Percentiles rank a stretch among this genome's conserved stretches.
Evolutionary conservation across 2,113 vertebrate genomes (phyloP).

Genomic region (Gavia stellata): DNA sequence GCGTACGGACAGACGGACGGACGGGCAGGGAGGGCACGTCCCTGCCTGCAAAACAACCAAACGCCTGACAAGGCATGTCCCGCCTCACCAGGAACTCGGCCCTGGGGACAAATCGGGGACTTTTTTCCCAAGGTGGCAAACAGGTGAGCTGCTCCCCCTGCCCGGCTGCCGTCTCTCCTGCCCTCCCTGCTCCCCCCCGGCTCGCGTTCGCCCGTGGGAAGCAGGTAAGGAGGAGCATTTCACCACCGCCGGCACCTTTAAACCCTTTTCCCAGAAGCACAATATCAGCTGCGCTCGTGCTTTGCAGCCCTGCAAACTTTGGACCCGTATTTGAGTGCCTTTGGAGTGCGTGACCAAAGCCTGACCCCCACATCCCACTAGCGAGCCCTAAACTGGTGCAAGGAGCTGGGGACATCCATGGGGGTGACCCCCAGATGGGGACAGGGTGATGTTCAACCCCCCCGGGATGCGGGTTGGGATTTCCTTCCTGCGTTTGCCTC

Average conservation of each 20-base stretch:
- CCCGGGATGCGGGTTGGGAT: neutral
- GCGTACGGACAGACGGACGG: fast-evolving
- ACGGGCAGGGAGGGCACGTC: neutral
- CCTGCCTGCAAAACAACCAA: neutral
- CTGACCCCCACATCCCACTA: fast-evolving
- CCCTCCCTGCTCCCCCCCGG: neutral
- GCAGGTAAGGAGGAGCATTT: neutral
- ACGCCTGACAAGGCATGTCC: fast-evolving
- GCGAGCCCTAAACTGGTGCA: fast-evolving
- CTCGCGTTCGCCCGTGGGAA: fast-evolving
- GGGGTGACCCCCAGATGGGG: neutral
- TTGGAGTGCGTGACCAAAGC: neutral
- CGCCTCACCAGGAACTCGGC: fast-evolving
- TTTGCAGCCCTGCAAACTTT: neutral
- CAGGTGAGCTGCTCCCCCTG: neutral
- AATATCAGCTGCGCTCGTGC: fast-evolving
- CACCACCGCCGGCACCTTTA: neutral
- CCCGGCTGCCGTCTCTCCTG: neutral
- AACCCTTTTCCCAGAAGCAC: neutral
- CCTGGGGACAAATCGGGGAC: neutral
- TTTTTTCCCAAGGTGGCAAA: neutral
- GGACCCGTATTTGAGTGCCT: neutral
- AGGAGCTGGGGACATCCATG: neutral
- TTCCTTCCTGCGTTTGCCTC: neutral
- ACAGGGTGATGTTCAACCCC: neutral